phyloP scores from a whole-genome alignment of 2,888 invertebrate species.

The Melanostoma scalare region DNA sequence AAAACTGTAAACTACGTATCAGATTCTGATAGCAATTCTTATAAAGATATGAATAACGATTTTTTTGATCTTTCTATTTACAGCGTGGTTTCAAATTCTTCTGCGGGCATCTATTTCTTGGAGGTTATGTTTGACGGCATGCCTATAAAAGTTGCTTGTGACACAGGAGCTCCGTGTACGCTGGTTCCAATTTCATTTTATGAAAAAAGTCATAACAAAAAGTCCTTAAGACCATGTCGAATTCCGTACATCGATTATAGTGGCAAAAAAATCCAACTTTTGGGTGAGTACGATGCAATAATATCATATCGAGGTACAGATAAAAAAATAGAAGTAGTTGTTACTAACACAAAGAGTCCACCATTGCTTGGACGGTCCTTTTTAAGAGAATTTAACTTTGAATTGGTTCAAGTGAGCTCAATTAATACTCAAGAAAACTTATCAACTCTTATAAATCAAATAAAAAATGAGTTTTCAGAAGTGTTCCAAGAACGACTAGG shows the following conservation, averaged over 20 bases:
- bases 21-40: slow-evolving; percentile 2
- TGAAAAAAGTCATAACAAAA: slow-evolving; percentile 23
- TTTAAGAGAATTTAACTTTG: slow-evolving; percentile 34
- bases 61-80: background rate
- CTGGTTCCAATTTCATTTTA: slow-evolving; percentile 41
- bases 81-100: too few relatives aligned
- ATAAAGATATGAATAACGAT: background rate
- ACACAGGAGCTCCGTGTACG: slow-evolving; percentile 39
- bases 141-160: slow-evolving; percentile 30
- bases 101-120: background rate
- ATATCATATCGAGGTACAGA: slow-evolving; percentile 7
- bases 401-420: slow-evolving; percentile 43
- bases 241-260: slow-evolving; percentile 16
- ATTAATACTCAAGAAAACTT: slow-evolving; percentile 11
- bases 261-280: slow-evolving; percentile 7
- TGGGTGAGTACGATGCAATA: slow-evolving; percentile 26
- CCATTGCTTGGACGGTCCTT: slow-evolving; percentile 12
- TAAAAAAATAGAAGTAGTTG: slow-evolving; percentile 19
- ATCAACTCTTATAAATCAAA: slow-evolving; percentile 6
- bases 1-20: slow-evolving; percentile 1
- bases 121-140: slow-evolving; percentile 29
- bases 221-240: slow-evolving; percentile 2
- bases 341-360: slow-evolving; percentile 8
- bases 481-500: slow-evolving; percentile 21
- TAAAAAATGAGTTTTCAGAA: slow-evolving; percentile 23